Percentiles rank a stretch among this genome's conserved stretches.
These are phyloP conservation scores for Hippoglossus hippoglossus DNA, from an alignment of 2,797 vertebrate species.

Conservation along the genomic window DNA sequence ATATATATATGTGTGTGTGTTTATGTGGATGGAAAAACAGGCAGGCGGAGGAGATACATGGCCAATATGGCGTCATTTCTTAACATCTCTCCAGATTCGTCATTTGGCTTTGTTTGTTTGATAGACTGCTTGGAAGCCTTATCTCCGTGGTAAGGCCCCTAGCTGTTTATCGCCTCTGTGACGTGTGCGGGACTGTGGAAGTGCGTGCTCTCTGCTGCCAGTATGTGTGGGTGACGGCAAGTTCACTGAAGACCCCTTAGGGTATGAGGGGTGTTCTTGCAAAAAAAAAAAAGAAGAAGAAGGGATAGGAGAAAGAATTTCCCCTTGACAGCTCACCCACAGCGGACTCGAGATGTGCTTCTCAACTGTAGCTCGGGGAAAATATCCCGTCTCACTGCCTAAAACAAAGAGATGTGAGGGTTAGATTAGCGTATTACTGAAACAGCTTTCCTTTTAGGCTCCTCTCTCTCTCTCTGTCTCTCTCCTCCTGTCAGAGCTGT, in stretches of 20 bases:
- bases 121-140: constrained; percentile 73
- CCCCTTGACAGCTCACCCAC: constrained; percentile 73
- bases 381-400: constrained; percentile 66
- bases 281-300: constrained; percentile 10
- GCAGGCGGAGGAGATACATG: constrained; percentile 56
- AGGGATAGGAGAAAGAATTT: constrained; percentile 57
- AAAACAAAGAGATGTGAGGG: constrained; percentile 75
- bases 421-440: constrained; percentile 72
- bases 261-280: constrained; percentile 58
- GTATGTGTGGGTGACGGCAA: constrained; percentile 74
- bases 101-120: constrained; percentile 77
- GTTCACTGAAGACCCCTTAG: constrained; percentile 75
- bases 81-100: constrained; percentile 65
- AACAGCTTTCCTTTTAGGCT: constrained; percentile 74
- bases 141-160: constrained; percentile 65
- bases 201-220: constrained; percentile 69
- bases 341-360: constrained; percentile 61
- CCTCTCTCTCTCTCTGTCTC: constrained; percentile 33
- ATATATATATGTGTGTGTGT: constrained; percentile 29
- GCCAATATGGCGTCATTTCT: constrained; percentile 65
- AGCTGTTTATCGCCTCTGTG: constrained; percentile 75
- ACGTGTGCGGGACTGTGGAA: constrained; percentile 60
- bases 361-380: constrained; percentile 66
- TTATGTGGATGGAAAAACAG: constrained; percentile 43
- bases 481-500: constrained; percentile 75